These are phyloP conservation scores for Athripsodes cinereus DNA, from an alignment of 2,888 invertebrate genomes.

Conservation along the genomic window DNA sequence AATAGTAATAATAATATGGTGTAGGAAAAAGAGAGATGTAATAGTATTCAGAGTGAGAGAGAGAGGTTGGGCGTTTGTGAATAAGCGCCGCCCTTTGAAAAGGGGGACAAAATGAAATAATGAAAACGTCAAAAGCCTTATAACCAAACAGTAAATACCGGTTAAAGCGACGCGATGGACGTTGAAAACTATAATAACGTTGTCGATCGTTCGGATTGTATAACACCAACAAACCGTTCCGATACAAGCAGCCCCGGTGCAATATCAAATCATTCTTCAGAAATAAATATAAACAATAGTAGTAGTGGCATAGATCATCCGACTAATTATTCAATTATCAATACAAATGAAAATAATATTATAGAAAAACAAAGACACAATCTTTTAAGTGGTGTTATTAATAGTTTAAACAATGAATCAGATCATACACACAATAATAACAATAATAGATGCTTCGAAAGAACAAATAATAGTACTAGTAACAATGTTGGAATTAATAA, in stretches of 20 bases:
- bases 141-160: constrained; percentile 5
- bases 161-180: constrained; percentile 34
- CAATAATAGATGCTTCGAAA: not conserved
- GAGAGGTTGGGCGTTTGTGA: not conserved
- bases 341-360: not conserved
- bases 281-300: constrained; percentile 40
- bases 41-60: not conserved
- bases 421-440: not conserved
- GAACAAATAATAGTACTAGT: not conserved
- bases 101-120: constrained; percentile 6
- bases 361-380: not conserved
- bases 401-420: not conserved
- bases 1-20: too few relatives aligned
- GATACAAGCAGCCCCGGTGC: constrained; percentile 43
- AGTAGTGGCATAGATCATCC: not conserved
- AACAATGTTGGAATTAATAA: not conserved
- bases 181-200: constrained; percentile 32
- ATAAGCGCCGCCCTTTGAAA: constrained; percentile 10
- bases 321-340: not conserved
- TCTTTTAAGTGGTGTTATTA: not conserved
- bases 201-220: not conserved
- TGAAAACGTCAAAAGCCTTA: not conserved
- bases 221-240: constrained; percentile 34
- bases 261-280: constrained; percentile 48
- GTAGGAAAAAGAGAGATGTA: not conserved